phyloP scores from a whole-genome alignment of 2,888 invertebrate species.

The Dryomyza anilis region DNA sequence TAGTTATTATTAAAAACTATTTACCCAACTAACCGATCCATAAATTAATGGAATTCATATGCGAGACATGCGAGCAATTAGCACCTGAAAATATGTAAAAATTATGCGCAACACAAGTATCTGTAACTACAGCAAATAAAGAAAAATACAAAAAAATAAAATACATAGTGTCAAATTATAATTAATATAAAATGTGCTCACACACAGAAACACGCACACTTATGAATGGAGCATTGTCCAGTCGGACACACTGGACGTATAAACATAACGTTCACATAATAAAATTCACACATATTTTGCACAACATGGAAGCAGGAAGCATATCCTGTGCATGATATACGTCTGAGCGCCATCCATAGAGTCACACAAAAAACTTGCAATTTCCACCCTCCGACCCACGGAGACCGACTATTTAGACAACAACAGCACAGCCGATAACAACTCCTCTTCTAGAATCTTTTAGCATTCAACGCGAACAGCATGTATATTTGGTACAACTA shows the following conservation, averaged over 20 bases:
- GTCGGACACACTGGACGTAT: slow-evolving; percentile 45
- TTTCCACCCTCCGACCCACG: neutral
- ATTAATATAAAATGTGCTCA: slow-evolving; percentile 45
- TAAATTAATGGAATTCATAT: slow-evolving; percentile 56
- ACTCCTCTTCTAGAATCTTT: slow-evolving; percentile 36
- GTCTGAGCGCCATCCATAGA: neutral
- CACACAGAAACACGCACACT: slow-evolving; percentile 10
- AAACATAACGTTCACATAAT: slow-evolving; percentile 57
- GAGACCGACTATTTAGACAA: neutral
- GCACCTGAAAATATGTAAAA: slow-evolving; percentile 61
- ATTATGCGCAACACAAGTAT: slow-evolving; percentile 45
- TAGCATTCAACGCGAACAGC: slow-evolving; percentile 47
- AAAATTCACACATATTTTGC: slow-evolving; percentile 57
- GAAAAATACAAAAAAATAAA: slow-evolving; percentile 1
- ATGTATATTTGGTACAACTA: slow-evolving; percentile 31
- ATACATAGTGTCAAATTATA: slow-evolving; percentile 35
- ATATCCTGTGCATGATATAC: slow-evolving; percentile 44
- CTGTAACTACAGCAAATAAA: too few relatives aligned
- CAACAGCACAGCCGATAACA: neutral
- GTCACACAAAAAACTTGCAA: neutral
- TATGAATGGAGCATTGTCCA: slow-evolving; percentile 12
- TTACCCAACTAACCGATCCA: neutral
- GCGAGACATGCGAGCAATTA: slow-evolving; percentile 58
- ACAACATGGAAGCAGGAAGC: slow-evolving; percentile 47
- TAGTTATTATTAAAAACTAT: too few relatives aligned